Evolutionary conservation across 2,888 invertebrate species (phyloP).

Genomic region (Leucophenga maculata): DNA sequence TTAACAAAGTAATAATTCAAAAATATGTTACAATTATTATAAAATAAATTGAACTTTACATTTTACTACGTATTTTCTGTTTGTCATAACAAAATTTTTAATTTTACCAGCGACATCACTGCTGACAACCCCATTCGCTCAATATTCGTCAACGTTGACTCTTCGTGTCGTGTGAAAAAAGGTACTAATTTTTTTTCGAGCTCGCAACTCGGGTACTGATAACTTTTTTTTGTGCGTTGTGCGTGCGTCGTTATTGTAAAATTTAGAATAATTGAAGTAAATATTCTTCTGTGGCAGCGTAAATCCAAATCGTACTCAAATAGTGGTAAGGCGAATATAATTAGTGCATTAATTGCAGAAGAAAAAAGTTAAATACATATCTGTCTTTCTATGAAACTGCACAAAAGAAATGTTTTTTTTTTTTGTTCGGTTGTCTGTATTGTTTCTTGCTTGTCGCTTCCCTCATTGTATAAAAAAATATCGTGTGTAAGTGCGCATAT

Average conservation of each 20-base stretch:
- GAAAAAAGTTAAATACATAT: not conserved
- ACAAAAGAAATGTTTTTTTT: not conserved
- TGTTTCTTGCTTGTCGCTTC: not conserved
- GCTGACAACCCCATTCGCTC: not conserved
- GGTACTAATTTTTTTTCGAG: constrained; percentile 23
- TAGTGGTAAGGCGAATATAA: not conserved
- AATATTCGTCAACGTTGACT: not conserved
- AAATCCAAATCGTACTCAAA: not conserved
- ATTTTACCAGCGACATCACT: not conserved
- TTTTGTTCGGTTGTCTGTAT: not conserved
- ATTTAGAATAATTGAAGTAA: not conserved
- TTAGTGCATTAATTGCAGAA: not conserved
- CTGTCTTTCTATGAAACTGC: not conserved
- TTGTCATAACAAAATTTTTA: not conserved
- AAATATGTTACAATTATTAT: constrained; percentile 34
- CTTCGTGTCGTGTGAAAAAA: constrained; percentile 22
- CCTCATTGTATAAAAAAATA: not conserved
- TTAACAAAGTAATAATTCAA: not conserved
- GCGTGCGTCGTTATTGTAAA: not conserved
- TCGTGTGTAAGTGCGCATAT: not conserved
- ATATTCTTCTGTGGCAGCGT: not conserved
- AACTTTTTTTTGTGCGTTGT: constrained; percentile 11
- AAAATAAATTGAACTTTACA: constrained; percentile 1
- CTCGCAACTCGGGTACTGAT: not conserved
- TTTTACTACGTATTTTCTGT: no score